phyloP scores from a whole-genome alignment of 2,113 vertebrate species.

The Delphinapterus leucas region DNA sequence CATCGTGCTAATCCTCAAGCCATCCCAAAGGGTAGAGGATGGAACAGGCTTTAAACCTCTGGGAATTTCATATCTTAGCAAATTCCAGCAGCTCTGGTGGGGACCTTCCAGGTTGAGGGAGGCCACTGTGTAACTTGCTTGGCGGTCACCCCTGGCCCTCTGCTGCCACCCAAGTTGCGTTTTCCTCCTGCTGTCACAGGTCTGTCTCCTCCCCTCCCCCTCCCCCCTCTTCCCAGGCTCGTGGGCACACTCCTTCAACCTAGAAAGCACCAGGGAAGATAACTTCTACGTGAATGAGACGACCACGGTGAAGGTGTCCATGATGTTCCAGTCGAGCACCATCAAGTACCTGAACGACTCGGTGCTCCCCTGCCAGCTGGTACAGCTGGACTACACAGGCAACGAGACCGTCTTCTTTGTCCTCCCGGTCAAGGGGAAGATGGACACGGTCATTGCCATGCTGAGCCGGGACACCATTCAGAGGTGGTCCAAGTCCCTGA shows the following conservation, averaged over 20 bases:
- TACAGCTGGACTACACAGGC: conserved; percentile 75
- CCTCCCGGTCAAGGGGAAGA: conserved; percentile 77
- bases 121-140: fast-evolving
- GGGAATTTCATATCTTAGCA: not conserved
- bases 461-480: conserved; percentile 72
- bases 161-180: not conserved
- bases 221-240: conserved; percentile 79
- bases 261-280: conserved; percentile 77
- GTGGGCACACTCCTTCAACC: conserved; percentile 87
- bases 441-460: conserved; percentile 57
- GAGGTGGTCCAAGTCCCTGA: conserved; percentile 63
- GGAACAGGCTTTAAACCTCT: not conserved
- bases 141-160: fast-evolving
- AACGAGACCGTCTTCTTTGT: conserved; percentile 88
- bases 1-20: not conserved
- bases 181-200: not conserved
- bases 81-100: fast-evolving
- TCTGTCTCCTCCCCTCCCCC: not conserved
- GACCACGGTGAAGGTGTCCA: conserved; percentile 86
- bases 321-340: conserved; percentile 85
- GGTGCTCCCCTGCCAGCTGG: conserved; percentile 73
- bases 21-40: not conserved
- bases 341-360: conserved; percentile 79
- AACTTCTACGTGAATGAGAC: conserved; percentile 86
- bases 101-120: not conserved